These are phyloP conservation scores for Gonocerus acuteangulatus DNA, from an alignment of 2,888 invertebrate genomes.

Conservation along the genomic window DNA sequence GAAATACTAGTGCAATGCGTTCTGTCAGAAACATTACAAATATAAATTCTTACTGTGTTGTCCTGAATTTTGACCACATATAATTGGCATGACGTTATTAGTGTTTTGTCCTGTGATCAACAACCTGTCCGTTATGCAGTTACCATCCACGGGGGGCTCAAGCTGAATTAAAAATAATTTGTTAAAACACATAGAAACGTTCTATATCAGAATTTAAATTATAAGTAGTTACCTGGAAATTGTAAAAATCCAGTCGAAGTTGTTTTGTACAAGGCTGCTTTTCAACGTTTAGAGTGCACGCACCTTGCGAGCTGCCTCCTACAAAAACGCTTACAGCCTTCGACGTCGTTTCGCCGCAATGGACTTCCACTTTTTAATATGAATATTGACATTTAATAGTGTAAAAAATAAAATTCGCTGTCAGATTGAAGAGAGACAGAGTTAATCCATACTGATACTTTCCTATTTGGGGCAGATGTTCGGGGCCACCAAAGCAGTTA, in stretches of 20 bases:
- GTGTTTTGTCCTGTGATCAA: constrained; percentile 62
- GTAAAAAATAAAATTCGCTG: no score
- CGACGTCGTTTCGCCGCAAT: constrained; percentile 57
- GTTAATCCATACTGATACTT: no score
- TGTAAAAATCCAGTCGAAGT: constrained; percentile 59
- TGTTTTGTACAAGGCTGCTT: constrained; percentile 57
- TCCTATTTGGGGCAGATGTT: no score
- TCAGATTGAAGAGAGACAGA: no score
- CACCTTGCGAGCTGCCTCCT: constrained; percentile 58
- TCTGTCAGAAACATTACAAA: no score
- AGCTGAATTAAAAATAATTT: constrained; percentile 52
- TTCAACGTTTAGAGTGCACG: constrained; percentile 56
- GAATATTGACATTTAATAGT: no score
- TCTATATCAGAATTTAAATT: background rate
- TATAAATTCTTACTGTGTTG: constrained; percentile 68
- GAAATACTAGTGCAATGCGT: no score
- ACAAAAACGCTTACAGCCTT: constrained; percentile 63
- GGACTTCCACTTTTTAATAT: constrained; percentile 51
- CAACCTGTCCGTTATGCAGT: constrained; percentile 61
- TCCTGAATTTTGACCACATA: constrained; percentile 69
- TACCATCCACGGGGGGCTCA: constrained; percentile 58
- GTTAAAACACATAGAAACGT: background rate
- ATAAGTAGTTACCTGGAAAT: constrained; percentile 54
- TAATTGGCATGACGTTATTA: constrained; percentile 58
- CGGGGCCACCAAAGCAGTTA: no score